Evolutionary conservation across 2,113 vertebrate species (phyloP), one percentile per base, ranked within the genome.

Genomic region (Amblyopsis rosae): DNA sequence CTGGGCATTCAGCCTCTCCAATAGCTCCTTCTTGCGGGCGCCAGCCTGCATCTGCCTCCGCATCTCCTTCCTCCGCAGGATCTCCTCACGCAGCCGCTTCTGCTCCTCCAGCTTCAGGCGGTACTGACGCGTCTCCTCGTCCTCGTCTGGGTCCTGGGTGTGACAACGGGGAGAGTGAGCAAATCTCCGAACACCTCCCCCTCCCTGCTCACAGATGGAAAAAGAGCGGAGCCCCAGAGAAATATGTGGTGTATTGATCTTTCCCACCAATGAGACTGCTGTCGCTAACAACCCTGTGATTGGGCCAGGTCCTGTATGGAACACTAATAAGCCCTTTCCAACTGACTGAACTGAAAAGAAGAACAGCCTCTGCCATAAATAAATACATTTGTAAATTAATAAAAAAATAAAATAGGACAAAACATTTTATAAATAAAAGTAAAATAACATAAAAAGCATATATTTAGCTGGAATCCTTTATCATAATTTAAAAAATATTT

Each of bases 41-140:
- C 96, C 96, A 0, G 98, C 98, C 89, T 98, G 98, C 93, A 97
- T 94, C 77, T 99, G 97, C 65, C 98, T 91, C 9, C 98, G 91
- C 65, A 96, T 73, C 87, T 99, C 98, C 87, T 99, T 99, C 56
- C 91, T 94, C 69, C 89, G 97, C 67, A 99, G 89, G 67, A 99
- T 97, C 89, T 98, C 96, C 78, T 98, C 96, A 48, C 97, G 90
- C 2, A 98, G 89, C 9, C 96, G 95, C 75, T 99, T 99, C 90
- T 99, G 98, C 71, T 99, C 96, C 66, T 98, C 98, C 3, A 99
- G 97, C 91, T 98, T 98, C 73, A 98, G 74, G 51, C 97, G 95
- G 68, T 98, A 99, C 65, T 96, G 85, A 56, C 96, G 86, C 0
- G 97, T 99, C 82, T 99, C 98, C 67, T 98, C 97, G 6, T 99